Evolutionary conservation across 2,113 vertebrate genomes (phyloP), one percentile per base, ranked within the genome.

Genomic region (Acanthochromis polyacanthus): DNA sequence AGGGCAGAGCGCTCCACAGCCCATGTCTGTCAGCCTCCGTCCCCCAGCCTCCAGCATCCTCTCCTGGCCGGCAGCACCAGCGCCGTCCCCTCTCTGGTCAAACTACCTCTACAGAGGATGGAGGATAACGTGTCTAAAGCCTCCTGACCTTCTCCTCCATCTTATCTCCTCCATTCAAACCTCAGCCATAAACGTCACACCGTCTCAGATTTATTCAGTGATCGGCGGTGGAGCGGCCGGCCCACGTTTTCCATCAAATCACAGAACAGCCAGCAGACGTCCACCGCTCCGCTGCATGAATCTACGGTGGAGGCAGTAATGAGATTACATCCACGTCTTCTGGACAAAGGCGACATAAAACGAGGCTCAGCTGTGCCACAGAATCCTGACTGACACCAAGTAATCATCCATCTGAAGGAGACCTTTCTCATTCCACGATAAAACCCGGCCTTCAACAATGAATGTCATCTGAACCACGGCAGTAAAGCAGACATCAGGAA

Each of bases 1-100:
- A 84, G 85, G 89, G 80, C 92, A 91, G 75, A 92, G 73, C 10
- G 88, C 88, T 86, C 90, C 91, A 84, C 88, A 92, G 78, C 88
- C 90, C 90, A 92, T 90, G 63, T 82, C 86, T 83, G 67, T 71
- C 64, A 64, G 65, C 71, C 77, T 87, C 69, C 59, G 80, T 80
- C 66, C 70, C 71, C 85, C 65, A 73, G 71, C 11, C 60, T 85
- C 58, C 16, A 86, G 88, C 89, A 91, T 88, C 83, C 51, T 86
- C 83, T 78, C 83, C 78, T 71, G 80, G 88, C 79, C 68, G 79
- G 43, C 77, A 71, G 73, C 45, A 82, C 48, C 64, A 59, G 60
- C 55, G 22, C 23, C 23, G n/a, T 63, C 70, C 76, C 65, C 65
- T 65, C 25, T 25, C 25, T 25, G 25, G 25, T 25, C 2, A 3